These are phyloP conservation scores for Spisula subtruncata DNA, from an alignment of 2,888 invertebrate species.

Conservation along the genomic window DNA sequence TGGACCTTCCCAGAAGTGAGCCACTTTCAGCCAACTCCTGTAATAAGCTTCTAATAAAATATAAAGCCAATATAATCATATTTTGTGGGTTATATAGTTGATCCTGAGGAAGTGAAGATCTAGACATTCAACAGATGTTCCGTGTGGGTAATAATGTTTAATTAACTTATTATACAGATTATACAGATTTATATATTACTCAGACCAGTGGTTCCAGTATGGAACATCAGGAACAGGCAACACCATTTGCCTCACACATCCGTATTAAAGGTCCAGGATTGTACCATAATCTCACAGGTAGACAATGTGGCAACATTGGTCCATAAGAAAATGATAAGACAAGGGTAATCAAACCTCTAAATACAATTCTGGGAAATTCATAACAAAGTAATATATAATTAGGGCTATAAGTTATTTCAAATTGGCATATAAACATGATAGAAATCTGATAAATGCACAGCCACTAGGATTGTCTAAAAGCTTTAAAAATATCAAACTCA, in stretches of 20 bases:
- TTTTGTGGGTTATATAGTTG: neutral
- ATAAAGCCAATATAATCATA: neutral
- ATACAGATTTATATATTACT: too few species aligned
- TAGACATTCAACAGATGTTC: slow-evolving; percentile 16
- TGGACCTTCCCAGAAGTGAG: neutral
- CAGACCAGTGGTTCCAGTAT: too few species aligned
- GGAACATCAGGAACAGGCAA: too few species aligned
- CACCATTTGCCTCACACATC: neutral
- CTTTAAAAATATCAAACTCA: too few species aligned
- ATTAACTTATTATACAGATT: neutral
- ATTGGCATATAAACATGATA: too few species aligned
- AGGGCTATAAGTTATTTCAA: too few species aligned
- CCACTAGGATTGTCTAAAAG: too few species aligned
- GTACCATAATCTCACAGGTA: neutral
- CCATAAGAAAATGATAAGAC: neutral
- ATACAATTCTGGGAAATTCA: too few species aligned
- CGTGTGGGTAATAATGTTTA: neutral
- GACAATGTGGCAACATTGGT: neutral
- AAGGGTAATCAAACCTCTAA: neutral
- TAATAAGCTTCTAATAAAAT: slow-evolving; percentile 1
- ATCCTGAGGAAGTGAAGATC: neutral
- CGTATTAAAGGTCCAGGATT: neutral
- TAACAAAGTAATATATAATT: too few species aligned
- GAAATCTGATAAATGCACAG: too few species aligned
- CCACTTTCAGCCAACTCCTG: neutral